phyloP scores from a whole-genome alignment of 2,888 invertebrate genomes.

The Lasioglossum oenotherae region DNA sequence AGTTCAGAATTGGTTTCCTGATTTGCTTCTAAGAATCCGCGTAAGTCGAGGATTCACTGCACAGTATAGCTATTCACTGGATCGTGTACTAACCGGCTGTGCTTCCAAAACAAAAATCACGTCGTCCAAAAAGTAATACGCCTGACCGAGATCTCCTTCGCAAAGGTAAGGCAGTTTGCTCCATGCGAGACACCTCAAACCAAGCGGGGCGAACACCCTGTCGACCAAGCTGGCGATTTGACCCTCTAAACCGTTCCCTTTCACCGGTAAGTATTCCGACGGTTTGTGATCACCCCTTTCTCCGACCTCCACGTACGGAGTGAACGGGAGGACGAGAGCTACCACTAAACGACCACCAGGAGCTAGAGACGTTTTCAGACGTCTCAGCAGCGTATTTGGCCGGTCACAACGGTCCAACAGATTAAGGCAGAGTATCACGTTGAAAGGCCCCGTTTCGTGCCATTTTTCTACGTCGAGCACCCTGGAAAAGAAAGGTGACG shows the following conservation, averaged over 20 bases:
- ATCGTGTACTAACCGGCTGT: conserved; percentile 55
- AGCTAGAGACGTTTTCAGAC: conserved; percentile 90
- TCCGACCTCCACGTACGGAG: conserved; percentile 96
- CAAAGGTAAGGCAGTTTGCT: conserved; percentile 97
- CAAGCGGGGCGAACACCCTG: conserved; percentile 87
- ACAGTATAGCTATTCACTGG: conserved; percentile 22
- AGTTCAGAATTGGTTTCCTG: too few species aligned
- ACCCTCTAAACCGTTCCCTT: conserved; percentile 90
- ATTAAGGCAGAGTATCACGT: conserved; percentile 95
- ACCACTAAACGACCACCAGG: conserved; percentile 92
- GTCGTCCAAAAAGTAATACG: conserved; percentile 96
- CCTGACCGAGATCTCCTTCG: conserved; percentile 96
- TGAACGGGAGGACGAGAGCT: conserved; percentile 97
- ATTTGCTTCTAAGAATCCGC: too few species aligned
- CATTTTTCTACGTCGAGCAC: conserved; percentile 90
- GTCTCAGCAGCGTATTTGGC: conserved; percentile 91
- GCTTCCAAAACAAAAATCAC: conserved; percentile 92
- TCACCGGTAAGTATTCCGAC: conserved; percentile 88
- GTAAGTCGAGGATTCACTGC: too few species aligned
- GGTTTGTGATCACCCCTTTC: conserved; percentile 89
- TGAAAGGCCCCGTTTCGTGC: conserved; percentile 87
- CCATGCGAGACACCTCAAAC: conserved; percentile 93
- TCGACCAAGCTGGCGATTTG: conserved; percentile 91
- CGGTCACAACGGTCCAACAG: conserved; percentile 96
- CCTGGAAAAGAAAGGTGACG: conserved; percentile 82